A percentile compares a stretch with the other conserved stretches of the same genome.
These are phyloP conservation scores for Craterocephalus amniculus DNA, from an alignment of 2,797 vertebrate genomes.

Conservation along the genomic window DNA sequence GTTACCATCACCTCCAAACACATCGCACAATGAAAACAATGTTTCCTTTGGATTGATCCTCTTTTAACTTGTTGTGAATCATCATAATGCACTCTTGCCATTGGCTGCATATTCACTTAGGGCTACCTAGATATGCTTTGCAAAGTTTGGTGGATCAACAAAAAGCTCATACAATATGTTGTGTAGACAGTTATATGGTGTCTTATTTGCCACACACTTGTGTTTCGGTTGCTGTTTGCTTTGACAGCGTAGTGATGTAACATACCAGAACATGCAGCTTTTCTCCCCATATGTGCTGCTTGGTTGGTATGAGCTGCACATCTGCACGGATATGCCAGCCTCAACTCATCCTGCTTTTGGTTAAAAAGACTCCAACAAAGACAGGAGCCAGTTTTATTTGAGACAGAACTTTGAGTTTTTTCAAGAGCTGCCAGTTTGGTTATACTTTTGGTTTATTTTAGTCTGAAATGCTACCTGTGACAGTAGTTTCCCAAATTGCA, in stretches of 20 bases:
- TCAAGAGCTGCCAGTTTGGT: neutral
- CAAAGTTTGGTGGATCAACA: constrained; percentile 12
- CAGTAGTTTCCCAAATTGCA: neutral
- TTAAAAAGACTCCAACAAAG: too few relatives aligned
- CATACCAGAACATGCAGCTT: too few relatives aligned
- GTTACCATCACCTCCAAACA: too few relatives aligned
- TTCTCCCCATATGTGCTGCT: too few relatives aligned
- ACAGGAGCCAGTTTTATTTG: too few relatives aligned
- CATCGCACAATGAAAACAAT: too few relatives aligned
- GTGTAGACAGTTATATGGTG: neutral
- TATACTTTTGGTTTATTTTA: neutral
- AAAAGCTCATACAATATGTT: neutral
- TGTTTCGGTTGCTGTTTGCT: constrained; percentile 1
- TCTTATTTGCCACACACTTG: neutral
- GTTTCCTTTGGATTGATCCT: too few relatives aligned
- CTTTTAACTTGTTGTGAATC: too few relatives aligned
- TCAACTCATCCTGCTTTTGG: too few relatives aligned
- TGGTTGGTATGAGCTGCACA: too few relatives aligned
- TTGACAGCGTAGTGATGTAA: neutral
- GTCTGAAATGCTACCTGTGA: neutral
- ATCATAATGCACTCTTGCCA: neutral
- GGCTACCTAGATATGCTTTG: too few relatives aligned
- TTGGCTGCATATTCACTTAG: neutral
- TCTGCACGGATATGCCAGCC: too few relatives aligned
- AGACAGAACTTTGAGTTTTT: neutral